Conservation (phyloP, 2,888 invertebrate genomes). For the Xanthorhoe designata region DNA sequence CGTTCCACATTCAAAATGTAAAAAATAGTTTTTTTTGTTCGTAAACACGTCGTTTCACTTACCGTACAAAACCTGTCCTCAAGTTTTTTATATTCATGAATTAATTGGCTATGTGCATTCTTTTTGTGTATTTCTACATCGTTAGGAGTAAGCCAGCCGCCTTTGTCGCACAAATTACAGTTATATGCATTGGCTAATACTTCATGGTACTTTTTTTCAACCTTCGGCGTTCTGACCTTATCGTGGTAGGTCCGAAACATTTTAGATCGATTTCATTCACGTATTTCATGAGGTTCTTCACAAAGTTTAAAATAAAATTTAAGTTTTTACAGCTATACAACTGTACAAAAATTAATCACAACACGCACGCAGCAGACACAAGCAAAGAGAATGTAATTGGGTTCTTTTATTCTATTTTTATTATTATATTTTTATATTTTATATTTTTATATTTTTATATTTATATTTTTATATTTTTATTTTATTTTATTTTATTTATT, state of each 20-base stretch:
- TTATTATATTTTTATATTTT: too few species aligned
- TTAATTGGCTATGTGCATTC: not conserved
- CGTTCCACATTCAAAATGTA: too few species aligned
- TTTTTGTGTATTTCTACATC: not conserved
- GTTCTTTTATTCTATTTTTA: too few species aligned
- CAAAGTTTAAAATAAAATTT: too few species aligned
- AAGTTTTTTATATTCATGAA: not conserved
- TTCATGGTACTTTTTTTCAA: not conserved
- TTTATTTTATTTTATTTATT: too few species aligned
- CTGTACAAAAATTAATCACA: too few species aligned
- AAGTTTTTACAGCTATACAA: too few species aligned
- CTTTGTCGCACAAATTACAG: not conserved
- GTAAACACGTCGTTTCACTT: not conserved
- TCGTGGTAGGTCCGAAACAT: not conserved
- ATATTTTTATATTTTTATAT: too few species aligned
- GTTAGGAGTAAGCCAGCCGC: not conserved
- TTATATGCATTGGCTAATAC: not conserved
- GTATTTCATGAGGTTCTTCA: not conserved
- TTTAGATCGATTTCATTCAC: not conserved
- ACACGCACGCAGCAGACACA: too few species aligned
- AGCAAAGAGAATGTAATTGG: too few species aligned
- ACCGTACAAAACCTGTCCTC: not conserved
- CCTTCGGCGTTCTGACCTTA: not conserved
- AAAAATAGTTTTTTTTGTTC: too few species aligned
- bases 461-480: too few species aligned